Percentiles rank a stretch among this genome's conserved stretches.
Evolutionary conservation across 2,113 vertebrate genomes (phyloP).

Genomic region (Papio anubis): DNA sequence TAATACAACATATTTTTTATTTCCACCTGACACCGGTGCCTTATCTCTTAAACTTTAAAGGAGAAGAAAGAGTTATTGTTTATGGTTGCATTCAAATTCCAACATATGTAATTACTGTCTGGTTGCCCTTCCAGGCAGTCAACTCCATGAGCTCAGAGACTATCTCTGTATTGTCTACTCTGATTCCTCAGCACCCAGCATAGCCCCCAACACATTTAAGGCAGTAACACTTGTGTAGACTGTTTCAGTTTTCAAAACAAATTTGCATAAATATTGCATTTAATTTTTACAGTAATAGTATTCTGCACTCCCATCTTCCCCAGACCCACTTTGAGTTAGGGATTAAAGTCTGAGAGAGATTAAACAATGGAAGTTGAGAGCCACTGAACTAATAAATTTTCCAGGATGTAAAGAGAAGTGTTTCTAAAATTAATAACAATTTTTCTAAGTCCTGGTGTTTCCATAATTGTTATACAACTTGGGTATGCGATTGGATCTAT

Average conservation of each 20-base stretch:
- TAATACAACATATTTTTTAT: background rate
- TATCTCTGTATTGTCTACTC: rapidly evolving
- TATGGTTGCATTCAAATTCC: no score
- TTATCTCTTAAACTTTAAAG: background rate
- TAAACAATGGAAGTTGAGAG: background rate
- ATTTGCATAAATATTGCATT: background rate
- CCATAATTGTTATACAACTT: background rate
- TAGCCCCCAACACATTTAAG: background rate
- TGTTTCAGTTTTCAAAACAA: background rate
- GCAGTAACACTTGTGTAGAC: rapidly evolving
- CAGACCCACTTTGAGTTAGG: background rate
- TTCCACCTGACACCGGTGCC: background rate
- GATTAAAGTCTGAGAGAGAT: background rate
- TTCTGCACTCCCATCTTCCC: background rate
- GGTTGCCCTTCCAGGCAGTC: rapidly evolving
- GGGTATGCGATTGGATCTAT: background rate
- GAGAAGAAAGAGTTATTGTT: background rate
- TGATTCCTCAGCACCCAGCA: background rate
- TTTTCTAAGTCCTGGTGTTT: background rate
- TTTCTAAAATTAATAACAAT: background rate
- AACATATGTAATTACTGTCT: background rate
- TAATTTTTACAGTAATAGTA: background rate
- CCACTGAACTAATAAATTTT: background rate
- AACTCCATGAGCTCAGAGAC: background rate
- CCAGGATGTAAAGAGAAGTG: background rate